Conservation (phyloP, 1,140 invertebrate genomes). For the Zaprionus davidi region DNA sequence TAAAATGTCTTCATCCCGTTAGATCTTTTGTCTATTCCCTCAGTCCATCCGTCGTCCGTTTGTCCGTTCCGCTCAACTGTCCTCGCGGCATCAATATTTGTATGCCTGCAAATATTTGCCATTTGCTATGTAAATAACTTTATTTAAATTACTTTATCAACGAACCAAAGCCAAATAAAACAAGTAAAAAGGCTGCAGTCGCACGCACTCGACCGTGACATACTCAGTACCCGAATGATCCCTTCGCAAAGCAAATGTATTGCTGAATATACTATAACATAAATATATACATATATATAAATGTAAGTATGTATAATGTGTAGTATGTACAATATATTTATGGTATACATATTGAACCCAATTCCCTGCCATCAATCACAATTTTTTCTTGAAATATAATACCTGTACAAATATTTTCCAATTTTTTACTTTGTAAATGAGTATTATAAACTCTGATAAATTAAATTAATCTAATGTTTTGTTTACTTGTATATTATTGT, state of each 20-base stretch:
- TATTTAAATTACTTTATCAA: slow-evolving; percentile 75
- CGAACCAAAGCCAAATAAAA: slow-evolving; percentile 30
- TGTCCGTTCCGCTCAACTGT: slow-evolving; percentile 66
- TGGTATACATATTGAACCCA: background rate
- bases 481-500: too few species aligned
- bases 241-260: too few species aligned
- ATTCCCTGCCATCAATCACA: background rate
- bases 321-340: background rate
- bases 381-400: background rate
- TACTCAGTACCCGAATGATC: background rate
- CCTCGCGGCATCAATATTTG: slow-evolving; percentile 78
- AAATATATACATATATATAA: too few species aligned
- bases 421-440: background rate
- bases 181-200: slow-evolving; percentile 17
- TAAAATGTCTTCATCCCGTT: slow-evolving; percentile 73
- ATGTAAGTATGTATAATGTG: too few species aligned
- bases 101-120: slow-evolving; percentile 72
- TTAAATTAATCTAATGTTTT: background rate
- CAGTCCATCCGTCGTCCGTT: background rate
- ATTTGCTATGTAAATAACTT: slow-evolving; percentile 79
- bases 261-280: too few species aligned
- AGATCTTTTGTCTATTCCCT: slow-evolving; percentile 18
- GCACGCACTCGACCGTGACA: background rate
- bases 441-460: background rate
- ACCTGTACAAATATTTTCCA: background rate